Percentiles rank a stretch among this genome's conserved stretches.
Conservation (phyloP, 2,797 vertebrate species). For the Sorex maritimensis region DNA sequence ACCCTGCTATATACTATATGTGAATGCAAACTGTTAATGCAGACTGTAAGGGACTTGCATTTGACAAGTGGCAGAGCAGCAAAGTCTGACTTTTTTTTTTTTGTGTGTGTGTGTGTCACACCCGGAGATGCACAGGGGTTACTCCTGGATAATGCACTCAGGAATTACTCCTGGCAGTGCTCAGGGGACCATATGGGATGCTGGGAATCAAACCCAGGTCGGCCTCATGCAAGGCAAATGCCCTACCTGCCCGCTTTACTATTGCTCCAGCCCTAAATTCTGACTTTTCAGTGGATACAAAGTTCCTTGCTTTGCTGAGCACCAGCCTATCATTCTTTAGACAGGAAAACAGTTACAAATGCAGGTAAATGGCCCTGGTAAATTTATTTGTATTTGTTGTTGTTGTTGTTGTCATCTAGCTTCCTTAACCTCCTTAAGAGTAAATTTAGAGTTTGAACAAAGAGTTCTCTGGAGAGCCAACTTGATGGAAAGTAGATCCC, state of each 20-base stretch:
- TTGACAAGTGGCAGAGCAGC: background rate
- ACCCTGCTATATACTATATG: background rate
- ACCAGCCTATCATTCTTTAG: background rate
- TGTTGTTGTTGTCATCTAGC: background rate
- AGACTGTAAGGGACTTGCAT: background rate
- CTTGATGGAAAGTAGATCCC: background rate
- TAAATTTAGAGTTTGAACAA: background rate
- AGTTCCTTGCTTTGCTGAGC: fast-evolving
- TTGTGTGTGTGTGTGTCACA: too few relatives aligned
- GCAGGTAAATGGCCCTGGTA: background rate
- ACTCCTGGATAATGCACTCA: too few relatives aligned
- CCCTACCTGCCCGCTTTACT: too few relatives aligned
- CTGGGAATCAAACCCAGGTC: too few relatives aligned
- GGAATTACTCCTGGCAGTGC: too few relatives aligned
- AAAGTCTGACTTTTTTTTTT: background rate
- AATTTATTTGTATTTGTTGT: slow-evolving; percentile 2
- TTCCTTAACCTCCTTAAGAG: background rate
- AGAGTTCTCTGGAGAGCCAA: background rate
- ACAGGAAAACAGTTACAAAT: background rate
- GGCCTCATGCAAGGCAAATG: too few relatives aligned
- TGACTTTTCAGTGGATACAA: background rate
- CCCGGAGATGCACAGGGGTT: too few relatives aligned
- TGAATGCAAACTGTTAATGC: background rate
- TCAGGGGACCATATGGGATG: too few relatives aligned
- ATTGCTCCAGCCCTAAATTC: background rate